Evolutionary conservation across 2,888 invertebrate genomes (phyloP).

Genomic region (Apamea sordens): DNA sequence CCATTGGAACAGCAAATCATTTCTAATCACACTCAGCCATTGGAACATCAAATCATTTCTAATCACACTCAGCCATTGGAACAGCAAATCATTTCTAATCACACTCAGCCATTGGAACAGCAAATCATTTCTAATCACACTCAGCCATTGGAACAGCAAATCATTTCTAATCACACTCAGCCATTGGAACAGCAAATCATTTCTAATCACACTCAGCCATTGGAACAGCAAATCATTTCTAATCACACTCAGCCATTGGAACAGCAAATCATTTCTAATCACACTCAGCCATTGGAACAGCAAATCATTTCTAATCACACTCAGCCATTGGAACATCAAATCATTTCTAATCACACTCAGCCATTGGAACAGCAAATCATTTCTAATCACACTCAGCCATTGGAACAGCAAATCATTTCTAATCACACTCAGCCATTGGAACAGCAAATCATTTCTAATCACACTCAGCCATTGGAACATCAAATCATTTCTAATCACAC

Average conservation of each 20-base stretch:
- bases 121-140: constrained; percentile 33
- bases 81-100: constrained; percentile 1
- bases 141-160: too few relatives aligned
- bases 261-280: constrained; percentile 28
- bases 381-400: not conserved
- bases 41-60: constrained; percentile 24
- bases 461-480: not conserved
- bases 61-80: too few relatives aligned
- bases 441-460: constrained; percentile 1
- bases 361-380: too few relatives aligned
- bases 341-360: too few relatives aligned
- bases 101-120: not conserved
- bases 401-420: constrained; percentile 24
- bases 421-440: too few relatives aligned
- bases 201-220: too few relatives aligned
- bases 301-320: not conserved
- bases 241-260: not conserved
- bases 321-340: constrained; percentile 12
- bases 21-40: not conserved
- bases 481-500: constrained; percentile 33
- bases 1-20: too few relatives aligned
- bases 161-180: not conserved
- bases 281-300: too few relatives aligned
- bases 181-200: constrained; percentile 24
- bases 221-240: not conserved